Percentiles rank a stretch among this genome's conserved stretches.
phyloP scores from a whole-genome alignment of 2,797 vertebrate species.

The Pitangus sulphuratus region DNA sequence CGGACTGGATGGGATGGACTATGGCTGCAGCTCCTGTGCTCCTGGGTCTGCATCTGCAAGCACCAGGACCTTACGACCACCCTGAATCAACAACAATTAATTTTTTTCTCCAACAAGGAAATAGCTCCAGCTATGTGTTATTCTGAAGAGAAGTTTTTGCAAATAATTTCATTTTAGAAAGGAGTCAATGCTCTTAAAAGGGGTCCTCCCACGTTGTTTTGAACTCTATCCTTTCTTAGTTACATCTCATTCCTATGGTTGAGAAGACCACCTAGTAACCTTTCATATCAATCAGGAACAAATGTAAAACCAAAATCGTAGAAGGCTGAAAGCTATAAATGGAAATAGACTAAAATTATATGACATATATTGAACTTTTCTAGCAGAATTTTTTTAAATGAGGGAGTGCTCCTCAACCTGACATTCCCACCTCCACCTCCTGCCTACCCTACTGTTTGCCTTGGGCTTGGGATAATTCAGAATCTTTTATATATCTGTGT shows the following conservation, averaged over 20 bases:
- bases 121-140: background rate
- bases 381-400: background rate
- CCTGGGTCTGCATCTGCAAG: background rate
- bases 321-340: background rate
- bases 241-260: background rate
- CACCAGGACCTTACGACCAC: no score
- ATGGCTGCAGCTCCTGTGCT: background rate
- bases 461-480: background rate
- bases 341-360: background rate
- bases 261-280: background rate
- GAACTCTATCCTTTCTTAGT: background rate
- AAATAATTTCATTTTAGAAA: background rate
- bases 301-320: background rate
- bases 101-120: background rate
- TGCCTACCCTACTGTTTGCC: background rate
- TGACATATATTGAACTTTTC: background rate
- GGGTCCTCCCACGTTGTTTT: background rate
- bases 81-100: background rate
- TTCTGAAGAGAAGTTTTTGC: background rate
- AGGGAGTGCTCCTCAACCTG: background rate
- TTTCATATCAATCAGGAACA: background rate
- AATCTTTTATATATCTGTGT: background rate
- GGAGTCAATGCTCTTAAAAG: background rate
- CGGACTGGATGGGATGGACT: background rate
- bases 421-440: background rate